phyloP scores from a whole-genome alignment of 2,797 vertebrate species.

The Erithacus rubecula region DNA sequence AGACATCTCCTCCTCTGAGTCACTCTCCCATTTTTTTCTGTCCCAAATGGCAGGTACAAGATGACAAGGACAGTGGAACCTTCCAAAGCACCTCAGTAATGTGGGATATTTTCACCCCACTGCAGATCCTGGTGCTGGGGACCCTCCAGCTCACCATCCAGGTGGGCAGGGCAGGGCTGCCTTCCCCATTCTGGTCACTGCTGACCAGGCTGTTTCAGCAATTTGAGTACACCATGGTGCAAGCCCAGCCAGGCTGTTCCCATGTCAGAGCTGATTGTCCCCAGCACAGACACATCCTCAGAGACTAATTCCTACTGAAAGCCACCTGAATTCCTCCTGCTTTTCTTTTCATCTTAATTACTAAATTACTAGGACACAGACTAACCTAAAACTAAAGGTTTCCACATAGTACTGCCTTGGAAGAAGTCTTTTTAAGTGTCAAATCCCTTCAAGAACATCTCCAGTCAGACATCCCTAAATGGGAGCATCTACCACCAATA shows the following conservation, averaged over 20 bases:
- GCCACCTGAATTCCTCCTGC: not conserved
- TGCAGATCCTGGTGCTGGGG: not conserved
- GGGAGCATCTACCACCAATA: not conserved
- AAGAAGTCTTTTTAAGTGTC: not conserved
- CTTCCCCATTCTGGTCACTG: not conserved
- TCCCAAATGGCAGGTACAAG: not conserved
- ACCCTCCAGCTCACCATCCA: not conserved
- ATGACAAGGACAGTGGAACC: not conserved
- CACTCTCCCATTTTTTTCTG: not conserved
- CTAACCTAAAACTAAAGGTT: not conserved
- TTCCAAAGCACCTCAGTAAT: not conserved
- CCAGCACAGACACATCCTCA: rapidly evolving
- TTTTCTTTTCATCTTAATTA: not conserved
- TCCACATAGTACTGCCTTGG: not conserved
- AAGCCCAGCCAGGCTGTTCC: not conserved
- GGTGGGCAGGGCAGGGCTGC: not conserved
- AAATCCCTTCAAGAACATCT: not conserved
- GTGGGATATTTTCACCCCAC: rapidly evolving
- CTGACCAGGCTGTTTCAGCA: not conserved
- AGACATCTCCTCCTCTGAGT: not conserved
- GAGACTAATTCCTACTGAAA: not conserved
- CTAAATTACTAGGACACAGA: not conserved
- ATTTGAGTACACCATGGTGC: not conserved
- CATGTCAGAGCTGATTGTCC: not conserved
- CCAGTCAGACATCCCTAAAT: not conserved